Evolutionary conservation across 2,113 vertebrate species (phyloP).

Genomic region (Sapajus apella): DNA sequence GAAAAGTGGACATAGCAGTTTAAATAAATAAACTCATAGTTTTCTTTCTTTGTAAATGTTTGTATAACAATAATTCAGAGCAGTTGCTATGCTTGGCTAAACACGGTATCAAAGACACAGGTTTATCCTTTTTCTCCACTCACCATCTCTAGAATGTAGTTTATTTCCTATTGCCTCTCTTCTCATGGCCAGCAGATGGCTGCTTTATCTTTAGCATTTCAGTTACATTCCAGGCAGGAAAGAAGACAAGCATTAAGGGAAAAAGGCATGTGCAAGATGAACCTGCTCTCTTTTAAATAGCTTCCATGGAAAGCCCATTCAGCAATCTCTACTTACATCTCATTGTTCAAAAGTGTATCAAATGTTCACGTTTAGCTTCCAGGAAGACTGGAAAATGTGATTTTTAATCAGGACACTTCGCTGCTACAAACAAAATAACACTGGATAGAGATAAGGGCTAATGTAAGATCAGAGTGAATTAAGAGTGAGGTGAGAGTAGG

Average conservation of each 20-base stretch:
- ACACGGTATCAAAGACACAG: background rate
- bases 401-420: constrained; percentile 30
- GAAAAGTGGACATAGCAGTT: background rate
- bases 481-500: background rate
- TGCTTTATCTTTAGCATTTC: constrained; percentile 54
- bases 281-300: background rate
- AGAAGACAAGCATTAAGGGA: background rate
- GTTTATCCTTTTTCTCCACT: background rate
- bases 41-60: background rate
- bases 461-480: constrained; percentile 3
- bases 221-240: background rate
- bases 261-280: background rate
- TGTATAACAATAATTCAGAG: background rate
- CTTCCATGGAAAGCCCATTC: background rate
- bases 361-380: background rate
- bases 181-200: constrained; percentile 60
- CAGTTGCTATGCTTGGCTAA: background rate
- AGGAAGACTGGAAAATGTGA: background rate
- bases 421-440: background rate
- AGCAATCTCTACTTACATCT: background rate
- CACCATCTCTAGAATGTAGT: background rate
- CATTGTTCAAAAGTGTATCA: background rate
- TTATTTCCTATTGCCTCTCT: constrained; percentile 36
- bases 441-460: background rate
- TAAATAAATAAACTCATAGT: background rate